phyloP scores from a whole-genome alignment of 2,888 invertebrate species.

The Seira sanloemensis region DNA sequence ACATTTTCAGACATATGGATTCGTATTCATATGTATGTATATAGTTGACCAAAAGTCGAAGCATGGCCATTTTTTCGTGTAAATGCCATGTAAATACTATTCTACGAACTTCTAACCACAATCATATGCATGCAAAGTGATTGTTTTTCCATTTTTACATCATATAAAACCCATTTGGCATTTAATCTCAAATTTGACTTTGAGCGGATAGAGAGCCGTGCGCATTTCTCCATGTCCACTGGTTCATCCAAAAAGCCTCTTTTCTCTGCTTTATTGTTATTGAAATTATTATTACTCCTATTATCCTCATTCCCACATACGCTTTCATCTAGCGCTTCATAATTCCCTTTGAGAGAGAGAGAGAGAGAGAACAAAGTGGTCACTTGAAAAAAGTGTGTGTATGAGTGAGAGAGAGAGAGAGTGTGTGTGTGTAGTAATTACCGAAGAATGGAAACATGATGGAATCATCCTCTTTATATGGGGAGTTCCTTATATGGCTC shows the following conservation, averaged over 20 bases:
- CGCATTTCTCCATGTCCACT: neutral
- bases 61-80: too few species aligned
- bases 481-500: conserved; percentile 47
- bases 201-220: too few species aligned
- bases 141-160: neutral
- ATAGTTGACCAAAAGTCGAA: too few species aligned
- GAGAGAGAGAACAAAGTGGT: conserved; percentile 2
- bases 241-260: neutral
- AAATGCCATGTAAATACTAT: too few species aligned
- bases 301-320: neutral
- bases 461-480: conserved; percentile 27
- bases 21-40: too few species aligned
- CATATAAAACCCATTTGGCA: neutral
- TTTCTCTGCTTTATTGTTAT: neutral
- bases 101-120: neutral
- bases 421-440: too few species aligned
- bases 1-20: too few species aligned
- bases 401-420: too few species aligned
- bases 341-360: too few species aligned
- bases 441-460: neutral
- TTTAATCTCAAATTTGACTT: too few species aligned
- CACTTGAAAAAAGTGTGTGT: neutral
- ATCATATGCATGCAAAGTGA: neutral
- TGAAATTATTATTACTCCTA: neutral
- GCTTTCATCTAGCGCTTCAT: neutral